phyloP scores from a whole-genome alignment of 2,797 vertebrate species.

The Naso thynnoides region DNA sequence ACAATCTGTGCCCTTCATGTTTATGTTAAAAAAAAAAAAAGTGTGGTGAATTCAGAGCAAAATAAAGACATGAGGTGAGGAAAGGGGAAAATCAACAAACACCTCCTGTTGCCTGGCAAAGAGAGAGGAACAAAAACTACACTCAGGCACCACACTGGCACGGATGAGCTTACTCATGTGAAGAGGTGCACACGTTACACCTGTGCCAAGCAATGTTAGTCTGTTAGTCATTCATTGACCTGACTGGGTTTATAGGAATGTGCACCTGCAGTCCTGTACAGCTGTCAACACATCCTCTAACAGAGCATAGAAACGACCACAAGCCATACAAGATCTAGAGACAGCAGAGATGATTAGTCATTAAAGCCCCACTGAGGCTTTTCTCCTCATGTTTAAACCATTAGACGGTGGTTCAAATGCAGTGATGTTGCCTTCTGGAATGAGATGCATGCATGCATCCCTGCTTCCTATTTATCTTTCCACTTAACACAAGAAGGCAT shows the following conservation, averaged over 20 bases:
- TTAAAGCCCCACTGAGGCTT: slow-evolving; percentile 16
- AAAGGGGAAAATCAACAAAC: background rate
- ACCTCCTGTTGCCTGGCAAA: background rate
- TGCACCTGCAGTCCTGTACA: slow-evolving; percentile 44
- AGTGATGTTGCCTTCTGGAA: slow-evolving; percentile 21
- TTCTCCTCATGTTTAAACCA: slow-evolving; percentile 23
- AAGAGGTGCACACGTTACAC: slow-evolving; percentile 5
- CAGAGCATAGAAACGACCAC: slow-evolving; percentile 23
- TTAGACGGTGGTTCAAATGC: slow-evolving; percentile 9
- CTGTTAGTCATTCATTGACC: slow-evolving; percentile 34
- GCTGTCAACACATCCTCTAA: slow-evolving; percentile 46
- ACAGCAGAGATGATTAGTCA: background rate
- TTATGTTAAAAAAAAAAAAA: slow-evolving; percentile 1
- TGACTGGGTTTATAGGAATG: slow-evolving; percentile 48
- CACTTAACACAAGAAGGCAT: slow-evolving; percentile 38
- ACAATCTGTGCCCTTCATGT: background rate
- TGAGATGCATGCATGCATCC: slow-evolving; percentile 6
- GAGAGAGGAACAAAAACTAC: slow-evolving; percentile 7
- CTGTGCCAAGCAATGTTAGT: background rate
- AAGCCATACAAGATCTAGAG: slow-evolving; percentile 28
- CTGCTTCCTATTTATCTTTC: slow-evolving; percentile 43
- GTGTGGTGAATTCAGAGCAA: background rate
- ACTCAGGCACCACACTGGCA: background rate
- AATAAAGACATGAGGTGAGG: background rate
- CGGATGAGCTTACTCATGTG: background rate